phyloP scores from a whole-genome alignment of 1,140 invertebrate species.

The Hycleus cichorii region DNA sequence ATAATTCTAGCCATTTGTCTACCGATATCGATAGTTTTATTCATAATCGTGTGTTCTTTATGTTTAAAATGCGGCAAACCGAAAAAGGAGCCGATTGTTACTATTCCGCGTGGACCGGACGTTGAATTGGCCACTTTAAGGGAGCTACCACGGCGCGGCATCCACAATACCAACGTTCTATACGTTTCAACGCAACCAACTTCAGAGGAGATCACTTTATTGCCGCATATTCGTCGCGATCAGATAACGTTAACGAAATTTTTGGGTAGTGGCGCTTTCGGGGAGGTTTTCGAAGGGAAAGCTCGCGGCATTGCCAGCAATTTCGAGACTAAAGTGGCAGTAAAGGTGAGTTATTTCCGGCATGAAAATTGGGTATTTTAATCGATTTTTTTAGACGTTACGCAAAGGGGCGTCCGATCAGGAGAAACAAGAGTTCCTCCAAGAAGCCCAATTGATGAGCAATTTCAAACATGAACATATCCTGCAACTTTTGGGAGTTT shows the following conservation, averaged over 20 bases:
- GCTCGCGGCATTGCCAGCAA: slow-evolving; percentile 55
- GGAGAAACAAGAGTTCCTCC: slow-evolving; percentile 90
- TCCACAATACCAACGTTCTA: slow-evolving; percentile 73
- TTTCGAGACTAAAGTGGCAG: slow-evolving; percentile 63
- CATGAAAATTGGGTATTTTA: slow-evolving; percentile 7
- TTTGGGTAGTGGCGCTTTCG: slow-evolving; percentile 93
- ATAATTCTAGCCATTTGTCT: slow-evolving; percentile 53
- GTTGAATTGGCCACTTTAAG: slow-evolving; percentile 81
- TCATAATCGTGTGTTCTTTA: slow-evolving; percentile 39
- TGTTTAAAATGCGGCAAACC: slow-evolving; percentile 23
- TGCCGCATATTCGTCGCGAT: slow-evolving; percentile 71
- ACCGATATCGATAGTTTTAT: slow-evolving; percentile 43
- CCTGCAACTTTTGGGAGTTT: slow-evolving; percentile 84
- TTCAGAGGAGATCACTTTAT: slow-evolving; percentile 57
- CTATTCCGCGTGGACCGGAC: slow-evolving; percentile 52
- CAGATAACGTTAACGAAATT: slow-evolving; percentile 80
- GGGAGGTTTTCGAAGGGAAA: slow-evolving; percentile 89
- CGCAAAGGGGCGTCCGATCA: slow-evolving; percentile 84
- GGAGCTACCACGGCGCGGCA: slow-evolving; percentile 64
- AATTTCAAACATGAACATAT: slow-evolving; percentile 97
- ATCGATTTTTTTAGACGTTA: slow-evolving; percentile 57
- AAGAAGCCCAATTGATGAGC: slow-evolving; percentile 95
- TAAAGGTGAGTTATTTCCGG: slow-evolving; percentile 58
- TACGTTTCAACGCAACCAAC: slow-evolving; percentile 53
- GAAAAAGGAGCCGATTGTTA: slow-evolving; percentile 23